Conservation (phyloP, 2,113 vertebrate genomes). For the Crotalus helleri region DNA sequence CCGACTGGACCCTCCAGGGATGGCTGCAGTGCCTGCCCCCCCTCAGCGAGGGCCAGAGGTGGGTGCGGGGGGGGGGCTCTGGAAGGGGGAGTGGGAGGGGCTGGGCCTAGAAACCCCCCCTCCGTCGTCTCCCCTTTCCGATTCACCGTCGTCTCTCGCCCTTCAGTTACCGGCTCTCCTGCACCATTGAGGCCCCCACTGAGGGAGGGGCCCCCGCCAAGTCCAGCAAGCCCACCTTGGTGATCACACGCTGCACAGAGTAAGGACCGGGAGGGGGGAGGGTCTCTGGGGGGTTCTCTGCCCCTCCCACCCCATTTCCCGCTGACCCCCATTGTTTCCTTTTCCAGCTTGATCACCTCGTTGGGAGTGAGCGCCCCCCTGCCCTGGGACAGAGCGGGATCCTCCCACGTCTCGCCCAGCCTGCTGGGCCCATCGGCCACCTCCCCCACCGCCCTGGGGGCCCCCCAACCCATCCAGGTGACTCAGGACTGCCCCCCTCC, state of each 20-base stretch:
- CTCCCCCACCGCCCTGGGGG: neutral
- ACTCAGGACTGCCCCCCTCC: neutral
- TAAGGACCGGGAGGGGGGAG: slow-evolving; percentile 71
- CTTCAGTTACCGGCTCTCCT: slow-evolving; percentile 81
- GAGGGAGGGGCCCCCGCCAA: slow-evolving; percentile 56
- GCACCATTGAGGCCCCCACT: slow-evolving; percentile 78
- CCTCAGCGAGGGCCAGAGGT: slow-evolving; percentile 81
- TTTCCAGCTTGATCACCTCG: slow-evolving; percentile 61
- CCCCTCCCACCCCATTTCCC: neutral
- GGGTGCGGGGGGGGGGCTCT: neutral
- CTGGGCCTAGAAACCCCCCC: neutral
- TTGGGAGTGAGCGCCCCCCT: slow-evolving; percentile 61
- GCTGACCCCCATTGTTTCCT: neutral
- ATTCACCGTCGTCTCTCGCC: neutral
- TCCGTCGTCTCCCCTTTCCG: neutral
- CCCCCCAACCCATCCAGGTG: neutral
- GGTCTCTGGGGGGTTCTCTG: no score
- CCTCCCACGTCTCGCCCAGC: slow-evolving; percentile 12
- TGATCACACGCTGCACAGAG: slow-evolving; percentile 85
- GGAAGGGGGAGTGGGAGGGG: neutral
- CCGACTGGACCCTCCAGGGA: slow-evolving; percentile 70
- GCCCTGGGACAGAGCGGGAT: slow-evolving; percentile 56
- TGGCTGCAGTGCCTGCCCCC: slow-evolving; percentile 80
- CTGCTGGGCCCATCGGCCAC: slow-evolving; percentile 53
- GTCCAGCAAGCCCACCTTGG: slow-evolving; percentile 71